These are phyloP conservation scores for Eulimnadia texana DNA, from an alignment of 1,140 invertebrate species.

Conservation along the genomic window DNA sequence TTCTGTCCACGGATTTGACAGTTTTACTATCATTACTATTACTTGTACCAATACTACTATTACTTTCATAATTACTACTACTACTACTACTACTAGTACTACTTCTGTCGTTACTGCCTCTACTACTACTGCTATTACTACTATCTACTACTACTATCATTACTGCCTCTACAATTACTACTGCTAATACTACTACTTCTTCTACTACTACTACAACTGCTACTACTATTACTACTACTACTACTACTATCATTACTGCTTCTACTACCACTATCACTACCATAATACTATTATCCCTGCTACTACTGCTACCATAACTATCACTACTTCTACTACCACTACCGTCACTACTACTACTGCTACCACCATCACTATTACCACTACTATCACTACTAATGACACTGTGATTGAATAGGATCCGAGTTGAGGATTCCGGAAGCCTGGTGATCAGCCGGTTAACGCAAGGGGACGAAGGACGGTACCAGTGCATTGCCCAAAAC, in stretches of 20 bases:
- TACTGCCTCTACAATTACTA: neutral
- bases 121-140: neutral
- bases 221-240: neutral
- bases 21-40: neutral
- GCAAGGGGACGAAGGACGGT: slow-evolving; percentile 66
- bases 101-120: neutral
- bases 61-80: neutral
- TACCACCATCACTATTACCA: neutral
- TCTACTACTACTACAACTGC: neutral
- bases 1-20: neutral
- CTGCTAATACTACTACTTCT: neutral
- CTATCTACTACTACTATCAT: neutral
- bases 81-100: neutral
- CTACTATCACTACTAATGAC: neutral
- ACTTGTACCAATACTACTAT: neutral
- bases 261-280: neutral
- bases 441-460: slow-evolving; percentile 71
- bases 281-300: no score
- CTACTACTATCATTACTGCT: neutral
- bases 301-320: neutral
- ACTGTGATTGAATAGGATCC: slow-evolving; percentile 38
- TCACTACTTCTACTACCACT: neutral
- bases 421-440: slow-evolving; percentile 62
- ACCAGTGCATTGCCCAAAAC: slow-evolving; percentile 72
- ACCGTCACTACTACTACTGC: neutral